Percentiles rank a stretch among this genome's conserved stretches.
Evolutionary conservation across 1,140 invertebrate genomes (phyloP).

Genomic region (Neotoxoptera formosana): DNA sequence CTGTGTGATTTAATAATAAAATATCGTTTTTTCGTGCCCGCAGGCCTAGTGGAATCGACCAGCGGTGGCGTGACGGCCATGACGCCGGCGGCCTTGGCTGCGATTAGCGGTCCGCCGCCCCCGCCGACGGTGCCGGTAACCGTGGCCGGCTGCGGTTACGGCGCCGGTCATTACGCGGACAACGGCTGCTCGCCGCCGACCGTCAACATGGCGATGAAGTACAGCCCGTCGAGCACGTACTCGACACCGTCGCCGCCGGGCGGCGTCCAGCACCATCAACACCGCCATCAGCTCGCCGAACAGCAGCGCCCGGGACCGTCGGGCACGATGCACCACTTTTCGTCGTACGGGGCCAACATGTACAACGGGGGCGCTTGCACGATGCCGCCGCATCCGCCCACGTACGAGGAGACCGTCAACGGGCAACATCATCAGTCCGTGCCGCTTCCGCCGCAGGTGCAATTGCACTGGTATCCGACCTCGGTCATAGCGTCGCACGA

Average conservation of each 20-base stretch:
- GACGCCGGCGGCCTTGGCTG: neutral
- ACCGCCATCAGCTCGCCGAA: slow-evolving; percentile 22
- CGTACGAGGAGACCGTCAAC: slow-evolving; percentile 48
- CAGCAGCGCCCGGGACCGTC: slow-evolving; percentile 24
- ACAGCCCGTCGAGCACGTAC: slow-evolving; percentile 38
- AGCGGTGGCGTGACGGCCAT: neutral
- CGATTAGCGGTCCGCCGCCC: neutral
- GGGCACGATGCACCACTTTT: slow-evolving; percentile 37
- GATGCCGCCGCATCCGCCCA: neutral
- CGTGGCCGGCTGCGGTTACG: neutral
- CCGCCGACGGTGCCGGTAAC: neutral
- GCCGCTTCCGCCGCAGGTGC: neutral
- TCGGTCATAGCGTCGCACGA: slow-evolving; percentile 21
- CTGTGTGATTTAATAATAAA: neutral
- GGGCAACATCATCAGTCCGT: neutral
- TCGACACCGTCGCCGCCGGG: slow-evolving; percentile 1
- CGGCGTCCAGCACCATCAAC: neutral
- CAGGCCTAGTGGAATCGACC: slow-evolving; percentile 47
- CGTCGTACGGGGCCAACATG: neutral
- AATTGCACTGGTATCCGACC: slow-evolving; percentile 17
- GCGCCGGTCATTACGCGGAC: slow-evolving; percentile 26
- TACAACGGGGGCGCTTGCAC: neutral
- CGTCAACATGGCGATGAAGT: neutral
- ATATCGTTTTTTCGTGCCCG: neutral
- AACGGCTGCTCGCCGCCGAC: slow-evolving; percentile 19